Conservation (phyloP, 2,888 invertebrate genomes). For the Charanyca ferruginea region DNA sequence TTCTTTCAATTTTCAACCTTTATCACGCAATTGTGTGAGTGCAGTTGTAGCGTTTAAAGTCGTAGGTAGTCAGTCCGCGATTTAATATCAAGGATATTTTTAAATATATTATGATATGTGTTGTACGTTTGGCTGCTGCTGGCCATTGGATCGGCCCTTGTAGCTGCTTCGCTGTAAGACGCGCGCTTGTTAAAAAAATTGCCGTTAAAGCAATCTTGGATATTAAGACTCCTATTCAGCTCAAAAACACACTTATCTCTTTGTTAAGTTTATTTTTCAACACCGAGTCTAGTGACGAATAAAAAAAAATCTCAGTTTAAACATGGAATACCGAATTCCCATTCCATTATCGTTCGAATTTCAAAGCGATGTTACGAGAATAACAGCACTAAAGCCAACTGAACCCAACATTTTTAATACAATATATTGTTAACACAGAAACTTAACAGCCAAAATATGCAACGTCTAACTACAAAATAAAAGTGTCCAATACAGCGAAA, state of each 20-base stretch:
- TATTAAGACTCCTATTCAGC: neutral
- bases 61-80: no score
- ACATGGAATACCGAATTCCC: neutral
- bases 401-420: neutral
- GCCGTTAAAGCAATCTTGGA: neutral
- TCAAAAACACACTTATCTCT: no score
- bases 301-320: neutral
- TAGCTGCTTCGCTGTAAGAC: neutral
- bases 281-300: no score
- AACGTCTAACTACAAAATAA: constrained; percentile 22
- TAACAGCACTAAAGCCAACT: neutral
- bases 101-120: neutral
- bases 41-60: no score
- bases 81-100: neutral
- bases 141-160: neutral
- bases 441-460: neutral
- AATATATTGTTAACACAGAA: constrained; percentile 2
- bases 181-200: no score
- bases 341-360: neutral
- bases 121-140: neutral
- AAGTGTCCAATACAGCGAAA: constrained; percentile 28
- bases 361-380: neutral
- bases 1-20: no score
- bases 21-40: no score
- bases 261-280: no score